A percentile compares a stretch with the other conserved stretches of the same genome.
phyloP scores from a whole-genome alignment of 64 coral and sea anemone species.

The Montipora sp. region DNA sequence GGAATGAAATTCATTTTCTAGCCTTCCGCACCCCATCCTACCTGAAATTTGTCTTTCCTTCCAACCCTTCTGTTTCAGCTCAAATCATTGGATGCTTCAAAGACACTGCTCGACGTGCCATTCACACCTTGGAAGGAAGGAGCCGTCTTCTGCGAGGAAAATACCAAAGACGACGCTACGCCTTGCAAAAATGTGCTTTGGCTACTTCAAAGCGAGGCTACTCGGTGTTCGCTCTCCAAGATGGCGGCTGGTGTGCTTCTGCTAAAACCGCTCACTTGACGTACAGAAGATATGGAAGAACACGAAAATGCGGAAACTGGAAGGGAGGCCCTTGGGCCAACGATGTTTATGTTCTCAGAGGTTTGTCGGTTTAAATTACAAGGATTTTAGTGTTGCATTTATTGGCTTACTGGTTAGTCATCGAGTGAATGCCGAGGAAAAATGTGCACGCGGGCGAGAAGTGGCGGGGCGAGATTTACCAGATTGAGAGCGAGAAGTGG shows the following conservation, averaged over 20 bases:
- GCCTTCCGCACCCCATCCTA: no score
- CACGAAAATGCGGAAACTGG: background rate
- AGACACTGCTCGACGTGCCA: constrained; percentile 38
- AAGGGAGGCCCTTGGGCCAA: constrained; percentile 58
- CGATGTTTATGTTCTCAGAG: constrained; percentile 46
- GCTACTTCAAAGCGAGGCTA: constrained; percentile 23
- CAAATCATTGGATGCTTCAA: constrained; percentile 32
- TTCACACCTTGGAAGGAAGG: background rate
- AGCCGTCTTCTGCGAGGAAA: constrained; percentile 38
- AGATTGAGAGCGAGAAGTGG: no score
- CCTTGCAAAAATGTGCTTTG: constrained; percentile 35
- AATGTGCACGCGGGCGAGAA: no score
- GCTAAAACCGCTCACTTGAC: constrained; percentile 22
- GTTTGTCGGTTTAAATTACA: background rate
- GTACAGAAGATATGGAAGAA: constrained; percentile 21
- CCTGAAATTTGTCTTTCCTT: background rate
- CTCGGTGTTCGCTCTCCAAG: constrained; percentile 19
- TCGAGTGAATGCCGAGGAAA: no score
- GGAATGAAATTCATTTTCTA: no score
- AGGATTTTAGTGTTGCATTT: no score
- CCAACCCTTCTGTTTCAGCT: background rate
- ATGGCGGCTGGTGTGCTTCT: constrained; percentile 39
- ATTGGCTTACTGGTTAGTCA: no score
- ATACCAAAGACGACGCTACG: constrained; percentile 30
- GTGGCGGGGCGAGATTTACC: no score